phyloP scores from a whole-genome alignment of 2,113 vertebrate species.

The Hyaena hyaena region DNA sequence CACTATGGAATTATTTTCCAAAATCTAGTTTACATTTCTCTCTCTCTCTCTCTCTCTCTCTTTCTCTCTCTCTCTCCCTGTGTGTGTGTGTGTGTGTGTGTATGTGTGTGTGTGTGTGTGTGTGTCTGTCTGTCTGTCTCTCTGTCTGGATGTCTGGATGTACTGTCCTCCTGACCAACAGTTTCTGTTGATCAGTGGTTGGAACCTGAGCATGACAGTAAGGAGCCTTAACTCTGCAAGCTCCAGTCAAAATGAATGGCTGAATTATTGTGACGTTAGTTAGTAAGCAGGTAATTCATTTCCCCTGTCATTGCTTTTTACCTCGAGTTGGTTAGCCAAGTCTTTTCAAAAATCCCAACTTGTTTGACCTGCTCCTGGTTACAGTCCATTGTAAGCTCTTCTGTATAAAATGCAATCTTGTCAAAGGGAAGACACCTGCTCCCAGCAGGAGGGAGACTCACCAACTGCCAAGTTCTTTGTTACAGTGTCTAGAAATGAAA shows the following conservation, averaged over 20 bases:
- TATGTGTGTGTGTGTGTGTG: not conserved
- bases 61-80: no score
- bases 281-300: slow-evolving; percentile 86
- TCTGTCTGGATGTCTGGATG: not conserved
- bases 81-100: not conserved
- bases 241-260: slow-evolving; percentile 80
- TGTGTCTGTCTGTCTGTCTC: no score
- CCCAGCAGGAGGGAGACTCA: slow-evolving; percentile 82
- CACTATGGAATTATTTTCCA: slow-evolving; percentile 28
- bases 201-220: slow-evolving; percentile 69
- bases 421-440: slow-evolving; percentile 88
- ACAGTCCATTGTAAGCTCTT: slow-evolving; percentile 80
- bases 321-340: slow-evolving; percentile 80
- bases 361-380: slow-evolving; percentile 82
- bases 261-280: slow-evolving; percentile 85
- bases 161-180: slow-evolving; percentile 56
- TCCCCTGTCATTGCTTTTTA: slow-evolving; percentile 81
- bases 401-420: slow-evolving; percentile 83
- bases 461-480: slow-evolving; percentile 86
- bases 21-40: not conserved
- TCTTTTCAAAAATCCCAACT: slow-evolving; percentile 81
- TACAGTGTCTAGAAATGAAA: slow-evolving; percentile 82
- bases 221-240: not conserved
- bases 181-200: slow-evolving; percentile 58
- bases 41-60: not conserved